Evolutionary conservation across 2,888 invertebrate species (phyloP).

Genomic region (Ephialtes manifestator): DNA sequence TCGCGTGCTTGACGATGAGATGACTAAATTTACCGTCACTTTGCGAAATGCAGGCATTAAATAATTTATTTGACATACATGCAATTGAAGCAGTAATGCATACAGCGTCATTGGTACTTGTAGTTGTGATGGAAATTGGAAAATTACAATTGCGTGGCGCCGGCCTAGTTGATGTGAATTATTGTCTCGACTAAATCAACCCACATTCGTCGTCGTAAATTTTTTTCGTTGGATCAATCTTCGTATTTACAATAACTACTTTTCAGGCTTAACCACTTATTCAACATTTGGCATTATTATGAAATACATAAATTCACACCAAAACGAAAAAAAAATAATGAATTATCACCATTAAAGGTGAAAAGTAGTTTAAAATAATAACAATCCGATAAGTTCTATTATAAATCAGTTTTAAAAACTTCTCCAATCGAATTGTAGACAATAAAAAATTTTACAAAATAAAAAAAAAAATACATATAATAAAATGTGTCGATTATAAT

Average conservation of each 20-base stretch:
- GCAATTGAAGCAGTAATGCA: not conserved
- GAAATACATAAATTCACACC: not conserved
- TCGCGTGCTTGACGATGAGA: not conserved
- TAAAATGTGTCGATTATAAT: too few relatives aligned
- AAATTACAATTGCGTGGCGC: constrained; percentile 60
- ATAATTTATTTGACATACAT: constrained; percentile 30
- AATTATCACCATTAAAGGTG: not conserved
- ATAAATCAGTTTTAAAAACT: too few relatives aligned
- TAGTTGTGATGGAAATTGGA: constrained; percentile 48
- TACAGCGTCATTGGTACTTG: not conserved
- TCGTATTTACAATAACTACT: not conserved
- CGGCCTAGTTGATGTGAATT: constrained; percentile 46
- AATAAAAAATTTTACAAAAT: too few relatives aligned
- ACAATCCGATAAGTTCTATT: too few relatives aligned
- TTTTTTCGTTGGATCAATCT: constrained; percentile 1
- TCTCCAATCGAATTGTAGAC: too few relatives aligned
- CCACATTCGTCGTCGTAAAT: constrained; percentile 29
- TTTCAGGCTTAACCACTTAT: not conserved
- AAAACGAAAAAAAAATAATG: too few relatives aligned
- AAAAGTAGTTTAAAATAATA: not conserved
- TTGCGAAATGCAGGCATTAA: constrained; percentile 4
- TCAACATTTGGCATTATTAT: not conserved
- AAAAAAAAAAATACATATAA: too few relatives aligned
- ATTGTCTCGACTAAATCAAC: constrained; percentile 23
- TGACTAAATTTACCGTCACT: constrained; percentile 21